A percentile compares a stretch with the other conserved stretches of the same genome.
phyloP scores from a whole-genome alignment of 1,140 invertebrate species.

The Cylas formicarius region DNA sequence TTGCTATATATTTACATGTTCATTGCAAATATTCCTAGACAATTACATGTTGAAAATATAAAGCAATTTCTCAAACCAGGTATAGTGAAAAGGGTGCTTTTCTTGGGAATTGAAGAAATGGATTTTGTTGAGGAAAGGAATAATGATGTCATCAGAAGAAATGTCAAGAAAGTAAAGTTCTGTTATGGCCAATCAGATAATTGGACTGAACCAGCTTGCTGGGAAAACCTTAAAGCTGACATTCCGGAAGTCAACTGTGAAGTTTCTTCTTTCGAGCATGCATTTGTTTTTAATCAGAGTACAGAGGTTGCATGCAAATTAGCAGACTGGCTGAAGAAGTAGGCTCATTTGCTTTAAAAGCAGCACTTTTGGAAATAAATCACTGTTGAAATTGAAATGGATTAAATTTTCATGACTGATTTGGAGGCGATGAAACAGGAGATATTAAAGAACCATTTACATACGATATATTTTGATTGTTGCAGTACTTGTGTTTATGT shows the following conservation, averaged over 20 bases:
- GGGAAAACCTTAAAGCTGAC: constrained; percentile 50
- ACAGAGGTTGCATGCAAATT: constrained; percentile 56
- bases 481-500: too few species aligned
- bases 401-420: too few species aligned
- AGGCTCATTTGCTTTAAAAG: too few species aligned
- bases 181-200: constrained; percentile 69
- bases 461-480: too few species aligned
- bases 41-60: constrained; percentile 39
- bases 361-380: too few species aligned
- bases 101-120: constrained; percentile 59
- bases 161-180: constrained; percentile 56
- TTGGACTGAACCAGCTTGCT: constrained; percentile 67
- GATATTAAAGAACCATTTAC: too few species aligned
- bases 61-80: constrained; percentile 48
- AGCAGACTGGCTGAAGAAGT: constrained; percentile 35
- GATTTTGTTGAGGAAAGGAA: constrained; percentile 52
- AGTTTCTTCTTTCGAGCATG: constrained; percentile 62
- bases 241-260: constrained; percentile 57
- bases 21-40: constrained; percentile 43
- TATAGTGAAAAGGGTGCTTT: constrained; percentile 49
- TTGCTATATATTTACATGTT: constrained; percentile 48
- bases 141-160: constrained; percentile 45
- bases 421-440: too few species aligned
- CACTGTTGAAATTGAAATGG: too few species aligned
- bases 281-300: constrained; percentile 63